Percentiles rank a stretch among this genome's conserved stretches.
These are phyloP conservation scores for Eulemur macaco DNA, from an alignment of 2,113 vertebrate species.

Conservation along the genomic window DNA sequence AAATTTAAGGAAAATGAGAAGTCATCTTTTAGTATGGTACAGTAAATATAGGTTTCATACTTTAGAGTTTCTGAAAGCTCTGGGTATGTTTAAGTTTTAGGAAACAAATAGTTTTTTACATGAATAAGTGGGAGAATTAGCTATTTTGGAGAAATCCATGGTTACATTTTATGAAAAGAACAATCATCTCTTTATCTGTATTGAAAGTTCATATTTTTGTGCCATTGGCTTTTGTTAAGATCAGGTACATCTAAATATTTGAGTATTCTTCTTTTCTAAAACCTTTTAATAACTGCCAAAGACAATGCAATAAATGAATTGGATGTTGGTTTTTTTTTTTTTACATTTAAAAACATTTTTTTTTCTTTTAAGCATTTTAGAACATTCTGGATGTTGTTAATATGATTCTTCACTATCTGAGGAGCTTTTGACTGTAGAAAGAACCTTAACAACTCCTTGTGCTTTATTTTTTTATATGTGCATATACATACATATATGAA, in stretches of 20 bases:
- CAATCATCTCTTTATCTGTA: background rate
- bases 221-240: background rate
- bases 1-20: conserved; percentile 4
- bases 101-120: background rate
- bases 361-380: too few species aligned
- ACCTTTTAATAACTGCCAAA: background rate
- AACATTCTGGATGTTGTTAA: background rate
- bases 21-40: background rate
- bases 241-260: background rate
- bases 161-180: conserved; percentile 29
- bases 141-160: background rate
- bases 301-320: background rate
- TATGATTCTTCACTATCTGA: background rate
- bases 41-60: background rate
- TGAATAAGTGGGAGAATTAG: background rate
- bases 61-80: background rate
- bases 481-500: background rate
- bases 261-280: background rate
- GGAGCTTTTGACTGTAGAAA: background rate
- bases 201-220: background rate
- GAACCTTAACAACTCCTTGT: background rate
- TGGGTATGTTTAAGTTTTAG: background rate
- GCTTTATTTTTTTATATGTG: background rate
- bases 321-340: background rate
- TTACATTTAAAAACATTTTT: too few species aligned